Evolutionary conservation across 2,888 invertebrate genomes (phyloP), one percentile per base, ranked within the genome.

Genomic region (Harpalus rubripes): DNA sequence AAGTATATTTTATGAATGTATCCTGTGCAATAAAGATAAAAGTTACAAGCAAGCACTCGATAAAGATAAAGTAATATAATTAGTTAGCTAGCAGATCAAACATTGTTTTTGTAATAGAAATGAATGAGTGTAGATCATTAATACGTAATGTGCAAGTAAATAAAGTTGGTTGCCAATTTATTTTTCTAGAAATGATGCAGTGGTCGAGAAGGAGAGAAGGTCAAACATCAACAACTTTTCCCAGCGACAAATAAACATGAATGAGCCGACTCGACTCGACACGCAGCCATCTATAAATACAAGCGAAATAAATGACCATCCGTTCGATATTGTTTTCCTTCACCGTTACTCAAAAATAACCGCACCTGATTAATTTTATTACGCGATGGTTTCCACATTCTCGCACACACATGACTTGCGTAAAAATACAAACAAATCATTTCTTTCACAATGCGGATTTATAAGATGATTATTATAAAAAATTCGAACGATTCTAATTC

Each of bases 141-240:
- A 81, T 63, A 65, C 63, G 41, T 81, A 81, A 63, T 63, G 61
- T 61, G 61, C 59, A 80, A 63, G 65, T 81, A 63, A 63, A 81
- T 65, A 81, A 81, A 65, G 65, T 63, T 65, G 41, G 81, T 81
- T 81, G 81, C 81, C 81, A 81, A 81, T 81, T 81, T 81, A 61
- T 81, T 61, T 81, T 81, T 61, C 81, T 61, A 61, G 63, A 44
- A 81, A 65, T 63, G 81, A 81, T 65, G 81, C 18, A 22, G 63
- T 61, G 61, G 81, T 22, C 61, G 41, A 81, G 81, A 81, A 81
- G 81, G 52, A 39, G 41, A 81, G 81, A 81, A 81, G 81, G 81
- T 81, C 81, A 81, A 79, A 81, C 81, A 39, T 81, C 63, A 63
- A 81, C 81, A 22, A 61, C 63, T 63, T 78, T 78, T 58, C 78